Conservation (phyloP, 2,113 vertebrate species). For the Ailurus styani region DNA sequence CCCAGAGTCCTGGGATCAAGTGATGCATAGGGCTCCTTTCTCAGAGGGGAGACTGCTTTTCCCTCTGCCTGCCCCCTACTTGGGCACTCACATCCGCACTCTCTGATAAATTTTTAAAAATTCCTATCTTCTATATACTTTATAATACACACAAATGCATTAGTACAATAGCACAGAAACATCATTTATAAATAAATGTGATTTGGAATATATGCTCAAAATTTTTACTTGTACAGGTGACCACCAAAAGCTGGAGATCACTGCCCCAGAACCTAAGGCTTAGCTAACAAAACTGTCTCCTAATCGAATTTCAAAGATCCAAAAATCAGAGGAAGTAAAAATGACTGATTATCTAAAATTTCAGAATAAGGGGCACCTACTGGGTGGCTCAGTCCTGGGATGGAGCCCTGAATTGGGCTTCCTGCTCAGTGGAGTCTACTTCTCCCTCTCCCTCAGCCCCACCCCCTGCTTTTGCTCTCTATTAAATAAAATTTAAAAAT, state of each 20-base stretch:
- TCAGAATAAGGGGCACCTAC: background rate
- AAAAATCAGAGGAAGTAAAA: conserved; percentile 5
- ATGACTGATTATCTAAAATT: background rate
- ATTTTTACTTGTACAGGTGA: background rate
- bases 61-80: background rate
- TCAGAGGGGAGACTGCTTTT: background rate
- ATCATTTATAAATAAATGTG: background rate
- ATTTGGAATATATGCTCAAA: background rate
- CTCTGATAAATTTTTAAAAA: background rate
- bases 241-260: background rate
- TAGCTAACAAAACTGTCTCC: background rate
- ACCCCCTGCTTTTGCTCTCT: background rate
- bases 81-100: background rate
- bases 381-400: background rate
- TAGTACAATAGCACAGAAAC: background rate
- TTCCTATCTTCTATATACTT: background rate
- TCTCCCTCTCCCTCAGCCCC: background rate
- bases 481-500: background rate
- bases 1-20: background rate
- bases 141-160: background rate
- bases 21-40: background rate
- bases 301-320: background rate
- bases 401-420: background rate
- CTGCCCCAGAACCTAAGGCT: background rate
- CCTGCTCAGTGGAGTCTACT: background rate